Evolutionary conservation across 2,888 invertebrate genomes (phyloP).

Genomic region (Tipula vernalis): DNA sequence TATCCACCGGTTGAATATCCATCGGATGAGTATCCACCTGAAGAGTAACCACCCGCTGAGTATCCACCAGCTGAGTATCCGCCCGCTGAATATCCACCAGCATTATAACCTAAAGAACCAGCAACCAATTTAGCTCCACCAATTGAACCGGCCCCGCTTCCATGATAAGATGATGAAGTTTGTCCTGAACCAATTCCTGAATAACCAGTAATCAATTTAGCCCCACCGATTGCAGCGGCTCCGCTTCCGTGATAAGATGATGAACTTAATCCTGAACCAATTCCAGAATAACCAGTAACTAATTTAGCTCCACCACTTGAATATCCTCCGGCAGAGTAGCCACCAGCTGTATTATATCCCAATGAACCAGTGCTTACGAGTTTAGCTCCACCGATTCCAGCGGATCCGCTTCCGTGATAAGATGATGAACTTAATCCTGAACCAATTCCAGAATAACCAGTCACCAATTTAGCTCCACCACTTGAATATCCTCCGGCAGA

Average conservation of each 20-base stretch:
- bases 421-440: not conserved
- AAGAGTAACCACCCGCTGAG: not conserved
- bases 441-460: not conserved
- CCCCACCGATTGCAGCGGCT: not conserved
- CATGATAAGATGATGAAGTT: not conserved
- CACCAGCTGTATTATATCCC: not conserved
- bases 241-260: not conserved
- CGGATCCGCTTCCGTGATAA: not conserved
- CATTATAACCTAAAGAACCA: not conserved
- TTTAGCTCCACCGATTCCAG: conserved; percentile 11
- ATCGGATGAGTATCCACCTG: not conserved
- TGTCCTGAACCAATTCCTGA: not conserved
- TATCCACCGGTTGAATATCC: conserved; percentile 7
- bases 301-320: conserved; percentile 6
- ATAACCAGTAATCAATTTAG: not conserved
- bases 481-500: not conserved
- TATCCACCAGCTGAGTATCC: conserved; percentile 12
- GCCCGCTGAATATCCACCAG: not conserved
- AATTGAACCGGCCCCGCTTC: not conserved
- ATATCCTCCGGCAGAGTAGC: not conserved
- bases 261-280: not conserved
- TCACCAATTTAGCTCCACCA: not conserved
- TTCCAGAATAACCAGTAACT: not conserved
- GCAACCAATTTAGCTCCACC: not conserved
- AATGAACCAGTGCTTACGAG: conserved; percentile 11